A percentile compares a stretch with the other conserved stretches of the same genome.
Conservation (phyloP, 2,797 vertebrate genomes). For the Sitta carolinensis region DNA sequence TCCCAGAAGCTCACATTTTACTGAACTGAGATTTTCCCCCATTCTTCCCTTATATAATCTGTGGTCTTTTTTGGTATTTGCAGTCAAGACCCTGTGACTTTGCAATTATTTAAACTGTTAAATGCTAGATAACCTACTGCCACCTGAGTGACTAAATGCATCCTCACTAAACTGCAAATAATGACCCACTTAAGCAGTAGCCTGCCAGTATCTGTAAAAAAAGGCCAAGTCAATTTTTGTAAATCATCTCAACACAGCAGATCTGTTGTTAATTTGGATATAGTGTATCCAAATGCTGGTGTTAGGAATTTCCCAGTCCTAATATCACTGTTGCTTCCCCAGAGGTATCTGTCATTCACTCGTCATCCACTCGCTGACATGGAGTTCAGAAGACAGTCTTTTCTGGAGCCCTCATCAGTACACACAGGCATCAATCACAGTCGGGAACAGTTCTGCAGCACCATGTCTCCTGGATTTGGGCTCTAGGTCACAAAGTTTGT, state of each 20-base stretch:
- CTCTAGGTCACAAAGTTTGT: background rate
- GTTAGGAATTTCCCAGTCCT: background rate
- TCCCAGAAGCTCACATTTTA: background rate
- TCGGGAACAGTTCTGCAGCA: background rate
- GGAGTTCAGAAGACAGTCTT: background rate
- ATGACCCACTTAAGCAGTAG: background rate
- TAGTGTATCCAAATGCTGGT: background rate
- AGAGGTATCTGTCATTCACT: background rate
- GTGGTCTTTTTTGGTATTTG: background rate
- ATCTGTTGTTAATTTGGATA: background rate
- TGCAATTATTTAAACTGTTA: background rate
- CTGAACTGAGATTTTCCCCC: background rate
- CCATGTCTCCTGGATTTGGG: background rate
- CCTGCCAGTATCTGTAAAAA: background rate
- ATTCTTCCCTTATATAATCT: background rate
- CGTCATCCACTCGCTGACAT: background rate
- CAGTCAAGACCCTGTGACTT: background rate
- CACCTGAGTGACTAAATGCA: background rate
- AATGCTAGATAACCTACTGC: background rate
- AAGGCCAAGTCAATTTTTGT: background rate
- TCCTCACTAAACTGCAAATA: background rate
- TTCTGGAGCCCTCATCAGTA: background rate
- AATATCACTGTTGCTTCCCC: background rate
- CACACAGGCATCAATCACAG: background rate
- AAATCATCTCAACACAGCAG: background rate